Evolutionary conservation across 2,888 invertebrate species (phyloP), one percentile per base, ranked within the genome.

Genomic region (Drosophila austrosaltans): DNA sequence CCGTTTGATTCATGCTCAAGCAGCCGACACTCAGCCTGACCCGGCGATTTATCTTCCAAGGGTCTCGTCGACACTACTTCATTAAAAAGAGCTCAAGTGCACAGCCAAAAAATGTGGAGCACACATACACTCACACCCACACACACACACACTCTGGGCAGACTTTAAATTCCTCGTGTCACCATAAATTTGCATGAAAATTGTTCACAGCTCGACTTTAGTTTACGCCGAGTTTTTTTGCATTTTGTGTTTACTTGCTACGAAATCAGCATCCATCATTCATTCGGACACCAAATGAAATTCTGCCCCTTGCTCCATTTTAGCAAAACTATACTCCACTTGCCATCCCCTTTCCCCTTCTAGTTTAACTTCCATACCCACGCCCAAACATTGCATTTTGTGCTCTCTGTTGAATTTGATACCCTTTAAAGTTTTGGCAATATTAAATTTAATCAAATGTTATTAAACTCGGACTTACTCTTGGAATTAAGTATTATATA

Each of bases 221-320:
- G 28, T 53, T 48, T 32, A 10, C 32, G 48, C 22, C 48, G 4
- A 12, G 39, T 61, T 72, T 42, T 61, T 42, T 61, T 44, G 32
- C 39, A 39, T 48, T 53, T 58, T 39, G 1, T 54, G 36, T 32
- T 59, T 12, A 53, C 70, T 69, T 63, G 53, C 70, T 59, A 59
- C 76, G 62, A 76, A 79, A 77, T 75, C 72, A 69, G 68, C 79
- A 85, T 82, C 78, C 72, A 82, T 82, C 82, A 85, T 72, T 82
- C 82, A 85, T 72, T 84, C 36, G 56, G 60, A 69, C 66, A 56
- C 61, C 39, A 54, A 48, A 48, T 48, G 48, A 36, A 36, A 1
- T 8, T 8, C 36, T 36, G 36, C 32, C 30, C 30, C 30, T 5
- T 6, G 1, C 6, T 5, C 30, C 30, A 3, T 3, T 28, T 10